phyloP scores from a whole-genome alignment of 2,888 invertebrate species.

The Dasysyrphus tricinctus region DNA sequence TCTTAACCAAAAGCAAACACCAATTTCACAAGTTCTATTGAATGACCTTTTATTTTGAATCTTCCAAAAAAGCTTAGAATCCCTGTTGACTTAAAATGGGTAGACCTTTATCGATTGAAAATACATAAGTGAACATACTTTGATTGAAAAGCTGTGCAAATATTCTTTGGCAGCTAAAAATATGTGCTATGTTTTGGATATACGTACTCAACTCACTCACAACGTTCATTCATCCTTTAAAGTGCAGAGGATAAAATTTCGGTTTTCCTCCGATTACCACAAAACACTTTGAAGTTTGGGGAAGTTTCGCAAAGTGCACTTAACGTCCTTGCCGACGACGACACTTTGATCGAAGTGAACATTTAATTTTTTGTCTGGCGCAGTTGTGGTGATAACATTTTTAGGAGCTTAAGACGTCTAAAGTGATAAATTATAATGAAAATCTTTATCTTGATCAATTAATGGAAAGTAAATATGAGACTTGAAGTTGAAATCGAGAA shows the following conservation, averaged over 20 bases:
- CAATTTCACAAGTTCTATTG: not conserved
- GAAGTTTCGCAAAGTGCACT: not conserved
- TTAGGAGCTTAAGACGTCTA: not conserved
- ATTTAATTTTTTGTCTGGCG: not conserved
- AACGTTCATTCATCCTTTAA: not conserved
- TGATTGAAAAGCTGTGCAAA: slow-evolving; percentile 22
- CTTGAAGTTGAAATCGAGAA: not conserved
- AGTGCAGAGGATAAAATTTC: not conserved
- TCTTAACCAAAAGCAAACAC: not conserved
- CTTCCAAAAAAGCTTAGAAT: not conserved
- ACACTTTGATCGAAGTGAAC: slow-evolving; percentile 6
- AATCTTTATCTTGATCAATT: not conserved
- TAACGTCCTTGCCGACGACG: not conserved
- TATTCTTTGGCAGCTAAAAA: not conserved
- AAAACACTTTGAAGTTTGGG: not conserved
- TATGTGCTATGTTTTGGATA: not conserved
- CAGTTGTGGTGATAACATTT: not conserved
- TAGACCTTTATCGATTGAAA: not conserved
- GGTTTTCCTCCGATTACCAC: slow-evolving; percentile 1
- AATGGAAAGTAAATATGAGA: not conserved
- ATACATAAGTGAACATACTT: slow-evolving; percentile 6
- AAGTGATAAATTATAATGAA: not conserved
- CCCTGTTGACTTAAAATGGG: no score
- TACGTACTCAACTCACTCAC: not conserved
- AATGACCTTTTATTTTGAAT: not conserved